These are phyloP conservation scores for Nomada fabriciana DNA, from an alignment of 2,888 invertebrate species.

Conservation along the genomic window DNA sequence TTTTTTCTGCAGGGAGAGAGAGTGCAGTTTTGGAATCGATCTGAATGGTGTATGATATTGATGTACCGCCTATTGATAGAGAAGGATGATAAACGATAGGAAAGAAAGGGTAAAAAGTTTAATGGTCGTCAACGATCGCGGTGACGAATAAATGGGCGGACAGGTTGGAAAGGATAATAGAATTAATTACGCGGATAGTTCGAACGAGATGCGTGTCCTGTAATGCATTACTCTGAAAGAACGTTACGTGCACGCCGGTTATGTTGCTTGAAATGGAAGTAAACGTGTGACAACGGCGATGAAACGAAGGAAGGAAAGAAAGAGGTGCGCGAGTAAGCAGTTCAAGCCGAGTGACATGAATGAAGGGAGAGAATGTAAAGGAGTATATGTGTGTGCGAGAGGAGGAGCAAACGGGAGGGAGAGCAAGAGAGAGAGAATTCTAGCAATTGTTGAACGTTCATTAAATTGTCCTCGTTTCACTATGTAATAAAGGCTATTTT, in stretches of 20 bases:
- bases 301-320: constrained; percentile 34
- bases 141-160: constrained; percentile 31
- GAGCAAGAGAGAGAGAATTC: constrained; percentile 57
- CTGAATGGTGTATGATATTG: constrained; percentile 63
- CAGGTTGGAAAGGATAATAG: constrained; percentile 36
- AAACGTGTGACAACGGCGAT: constrained; percentile 21
- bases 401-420: constrained; percentile 38
- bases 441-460: constrained; percentile 74
- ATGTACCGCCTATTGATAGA: constrained; percentile 55
- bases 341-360: constrained; percentile 40
- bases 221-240: constrained; percentile 62
- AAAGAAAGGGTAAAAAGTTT: constrained; percentile 15
- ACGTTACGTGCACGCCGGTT: constrained; percentile 51
- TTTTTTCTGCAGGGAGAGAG: constrained; percentile 83
- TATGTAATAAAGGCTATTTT: constrained; percentile 76
- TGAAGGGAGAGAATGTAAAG: constrained; percentile 22
- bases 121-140: constrained; percentile 26
- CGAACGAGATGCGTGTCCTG: constrained; percentile 30
- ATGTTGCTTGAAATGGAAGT: constrained; percentile 41
- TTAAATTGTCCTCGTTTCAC: constrained; percentile 74
- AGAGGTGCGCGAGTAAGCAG: constrained; percentile 41
- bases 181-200: constrained; percentile 29
- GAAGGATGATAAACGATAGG: constrained; percentile 9
- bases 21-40: constrained; percentile 71
- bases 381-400: constrained; percentile 10